Evolutionary conservation across 2,113 vertebrate genomes (phyloP).

Genomic region (Dipodomys merriami): DNA sequence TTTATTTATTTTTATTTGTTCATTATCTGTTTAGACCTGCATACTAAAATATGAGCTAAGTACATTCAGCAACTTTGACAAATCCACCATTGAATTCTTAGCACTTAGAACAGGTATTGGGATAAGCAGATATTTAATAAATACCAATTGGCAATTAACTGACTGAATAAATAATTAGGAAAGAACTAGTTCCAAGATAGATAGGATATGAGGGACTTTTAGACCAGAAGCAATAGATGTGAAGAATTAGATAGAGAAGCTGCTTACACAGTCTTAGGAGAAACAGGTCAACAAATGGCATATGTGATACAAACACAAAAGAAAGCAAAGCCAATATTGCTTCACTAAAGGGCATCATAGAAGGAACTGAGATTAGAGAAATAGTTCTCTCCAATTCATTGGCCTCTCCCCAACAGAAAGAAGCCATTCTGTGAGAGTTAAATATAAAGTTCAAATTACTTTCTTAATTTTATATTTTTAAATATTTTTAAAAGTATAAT

Average conservation of each 20-base stretch:
- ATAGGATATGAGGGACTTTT: too few species aligned
- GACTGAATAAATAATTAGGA: not conserved
- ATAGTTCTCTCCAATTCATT: not conserved
- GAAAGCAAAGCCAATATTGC: not conserved
- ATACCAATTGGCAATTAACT: not conserved
- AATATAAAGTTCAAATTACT: constrained; percentile 33
- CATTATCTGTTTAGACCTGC: not conserved
- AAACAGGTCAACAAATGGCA: not conserved
- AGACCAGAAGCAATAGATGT: not conserved
- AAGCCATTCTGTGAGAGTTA: not conserved
- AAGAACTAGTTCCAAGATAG: too few species aligned
- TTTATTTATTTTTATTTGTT: constrained; percentile 7
- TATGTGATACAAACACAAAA: not conserved
- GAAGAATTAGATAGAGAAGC: too few species aligned
- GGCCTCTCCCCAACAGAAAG: not conserved
- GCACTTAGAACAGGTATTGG: not conserved
- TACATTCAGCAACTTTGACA: not conserved
- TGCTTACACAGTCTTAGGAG: not conserved
- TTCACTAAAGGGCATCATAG: not conserved
- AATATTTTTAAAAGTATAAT: not conserved
- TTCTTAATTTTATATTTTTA: constrained; percentile 21
- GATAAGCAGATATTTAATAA: not conserved
- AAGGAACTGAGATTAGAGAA: not conserved
- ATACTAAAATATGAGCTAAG: not conserved
- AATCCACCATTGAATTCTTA: not conserved